Evolutionary conservation across 2,888 invertebrate species (phyloP).

Genomic region (Drosophila sordidapex): DNA sequence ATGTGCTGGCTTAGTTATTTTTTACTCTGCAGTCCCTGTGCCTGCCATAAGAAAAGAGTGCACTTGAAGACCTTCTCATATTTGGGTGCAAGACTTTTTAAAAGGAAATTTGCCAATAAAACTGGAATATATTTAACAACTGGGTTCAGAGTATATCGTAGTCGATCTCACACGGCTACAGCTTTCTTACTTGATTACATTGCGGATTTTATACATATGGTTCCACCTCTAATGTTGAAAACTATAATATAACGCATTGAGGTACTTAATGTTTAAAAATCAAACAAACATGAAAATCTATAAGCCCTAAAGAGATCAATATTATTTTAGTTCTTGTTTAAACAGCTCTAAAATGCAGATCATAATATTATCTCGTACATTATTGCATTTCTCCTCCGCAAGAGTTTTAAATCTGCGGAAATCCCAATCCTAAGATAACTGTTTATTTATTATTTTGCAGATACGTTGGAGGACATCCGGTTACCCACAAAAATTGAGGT

Average conservation of each 20-base stretch:
- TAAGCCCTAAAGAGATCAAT: neutral
- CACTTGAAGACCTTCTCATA: too few relatives aligned
- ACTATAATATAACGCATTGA: neutral
- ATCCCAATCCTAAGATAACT: neutral
- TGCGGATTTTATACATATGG: neutral
- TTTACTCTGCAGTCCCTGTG: too few relatives aligned
- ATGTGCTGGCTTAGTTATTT: too few relatives aligned
- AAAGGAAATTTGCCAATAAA: too few relatives aligned
- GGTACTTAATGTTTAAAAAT: neutral
- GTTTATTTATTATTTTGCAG: slow-evolving; percentile 82
- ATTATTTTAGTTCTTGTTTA: neutral
- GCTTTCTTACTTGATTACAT: neutral
- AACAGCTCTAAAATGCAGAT: too few relatives aligned
- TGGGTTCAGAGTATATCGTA: too few relatives aligned
- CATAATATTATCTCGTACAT: too few relatives aligned
- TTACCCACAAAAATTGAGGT: slow-evolving; percentile 92
- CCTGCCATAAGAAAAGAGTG: too few relatives aligned
- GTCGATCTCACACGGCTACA: too few relatives aligned
- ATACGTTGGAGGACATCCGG: slow-evolving; percentile 90
- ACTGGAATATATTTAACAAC: too few relatives aligned
- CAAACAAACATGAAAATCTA: neutral
- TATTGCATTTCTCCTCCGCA: too few relatives aligned
- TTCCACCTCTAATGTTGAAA: neutral
- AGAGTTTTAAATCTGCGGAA: neutral
- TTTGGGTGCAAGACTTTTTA: too few relatives aligned